A percentile compares a stretch with the other conserved stretches of the same genome.
phyloP scores from a whole-genome alignment of 2,113 vertebrate species.

The Corythornis vintsioides region DNA sequence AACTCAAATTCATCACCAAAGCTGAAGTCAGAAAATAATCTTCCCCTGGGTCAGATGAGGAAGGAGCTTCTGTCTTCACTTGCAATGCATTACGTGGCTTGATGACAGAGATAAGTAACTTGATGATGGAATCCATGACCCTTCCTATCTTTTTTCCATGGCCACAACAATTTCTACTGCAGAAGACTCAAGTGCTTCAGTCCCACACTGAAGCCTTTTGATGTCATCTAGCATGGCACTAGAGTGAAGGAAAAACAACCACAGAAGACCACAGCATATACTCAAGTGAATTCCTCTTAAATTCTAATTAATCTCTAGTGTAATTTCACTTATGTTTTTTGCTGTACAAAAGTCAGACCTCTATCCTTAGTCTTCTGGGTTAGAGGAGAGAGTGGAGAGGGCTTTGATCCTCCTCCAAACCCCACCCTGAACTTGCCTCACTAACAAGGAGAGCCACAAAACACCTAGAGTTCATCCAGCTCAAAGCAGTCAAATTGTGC shows the following conservation, averaged over 20 bases:
- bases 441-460: not conserved
- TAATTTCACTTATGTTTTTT: not conserved
- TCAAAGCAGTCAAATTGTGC: not conserved
- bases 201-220: not conserved
- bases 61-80: not conserved
- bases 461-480: not conserved
- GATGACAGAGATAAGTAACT: not conserved
- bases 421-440: not conserved
- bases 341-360: not conserved
- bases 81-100: accelerated
- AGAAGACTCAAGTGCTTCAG: not conserved
- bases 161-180: not conserved
- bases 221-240: not conserved
- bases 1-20: not conserved
- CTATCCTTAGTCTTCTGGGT: not conserved
- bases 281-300: not conserved
- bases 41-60: not conserved
- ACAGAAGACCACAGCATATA: not conserved
- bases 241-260: not conserved
- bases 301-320: not conserved
- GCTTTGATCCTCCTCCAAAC: not conserved
- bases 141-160: not conserved
- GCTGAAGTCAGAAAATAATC: not conserved
- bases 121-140: not conserved
- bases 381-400: not conserved